Evolutionary conservation across 2,113 vertebrate species (phyloP), one percentile per base, ranked within the genome.

Genomic region (Colistium nudipinnis): DNA sequence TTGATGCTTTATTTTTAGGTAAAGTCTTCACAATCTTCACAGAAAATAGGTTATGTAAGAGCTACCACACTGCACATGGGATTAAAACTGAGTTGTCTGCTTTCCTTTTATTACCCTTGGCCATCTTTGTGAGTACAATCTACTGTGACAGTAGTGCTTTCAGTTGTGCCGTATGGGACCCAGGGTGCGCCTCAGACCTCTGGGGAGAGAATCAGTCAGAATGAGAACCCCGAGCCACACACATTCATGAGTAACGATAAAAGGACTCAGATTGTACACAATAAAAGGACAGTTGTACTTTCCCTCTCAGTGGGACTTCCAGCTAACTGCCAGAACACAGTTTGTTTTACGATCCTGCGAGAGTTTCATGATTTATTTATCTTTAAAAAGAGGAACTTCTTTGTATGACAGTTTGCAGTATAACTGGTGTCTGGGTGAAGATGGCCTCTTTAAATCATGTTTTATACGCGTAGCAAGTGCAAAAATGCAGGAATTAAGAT

Each of bases 61-160:
- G 41, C 63, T 44, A 25, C 39, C 24, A 51, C 65, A 60, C 9
- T 45, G 52, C 61, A 65, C 31, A 62, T 9, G 62, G 57, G 59
- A 48, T 51, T 71, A 56, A 70, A 44, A 44, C 11, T 22, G 51
- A 43, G 35, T 33, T 56, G 38, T 45, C 38, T 62, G 33, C 38
- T 62, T 11, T 49, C 24, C 16, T 80, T 25, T 30, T 28, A 17
- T 74, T 49, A 61, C 31, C 49, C 54, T 45, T 41, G 35, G 47
- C 51, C 19, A 17, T 44, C 17, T 63, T 66, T 59, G 55, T 86
- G 76, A 83, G 28, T 55, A 71, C 33, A 11, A 86, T 76, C 41
- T 38, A 61, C 71, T 70, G 68, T 83, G 89, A 88, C 81, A 84
- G n/a, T n/a, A 72, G 74, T 75, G 63, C 11, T 54, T 60, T 74